A percentile compares a stretch with the other conserved stretches of the same genome.
Evolutionary conservation across 2,888 invertebrate genomes (phyloP).

Genomic region (Rotaria macrura): DNA sequence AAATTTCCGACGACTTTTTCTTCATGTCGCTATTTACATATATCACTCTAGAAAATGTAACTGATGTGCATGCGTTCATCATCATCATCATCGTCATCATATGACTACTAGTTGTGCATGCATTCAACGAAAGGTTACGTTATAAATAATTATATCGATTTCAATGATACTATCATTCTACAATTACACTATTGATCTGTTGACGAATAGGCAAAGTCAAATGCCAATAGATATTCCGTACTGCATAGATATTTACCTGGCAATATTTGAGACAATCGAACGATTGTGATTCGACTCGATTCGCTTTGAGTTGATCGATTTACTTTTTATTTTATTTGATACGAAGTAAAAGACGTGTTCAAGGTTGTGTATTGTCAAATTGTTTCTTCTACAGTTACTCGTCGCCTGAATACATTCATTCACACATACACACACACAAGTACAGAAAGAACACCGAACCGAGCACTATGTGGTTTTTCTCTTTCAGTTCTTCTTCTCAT

Average conservation of each 20-base stretch:
- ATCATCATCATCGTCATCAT: background rate
- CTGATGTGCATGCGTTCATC: too few relatives aligned
- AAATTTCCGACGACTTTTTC: background rate
- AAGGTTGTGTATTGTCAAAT: background rate
- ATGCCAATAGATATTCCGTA: background rate
- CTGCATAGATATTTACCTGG: background rate
- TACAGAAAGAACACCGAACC: background rate
- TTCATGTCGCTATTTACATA: background rate
- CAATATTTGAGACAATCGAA: background rate
- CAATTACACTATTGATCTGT: background rate
- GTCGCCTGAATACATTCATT: background rate
- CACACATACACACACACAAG: background rate
- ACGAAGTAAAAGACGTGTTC: background rate
- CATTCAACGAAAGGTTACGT: background rate
- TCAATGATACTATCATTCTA: background rate
- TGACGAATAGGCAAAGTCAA: background rate
- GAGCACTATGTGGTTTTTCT: background rate
- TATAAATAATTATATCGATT: background rate
- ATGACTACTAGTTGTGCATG: background rate
- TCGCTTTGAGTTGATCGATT: too few relatives aligned
- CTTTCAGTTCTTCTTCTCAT: background rate
- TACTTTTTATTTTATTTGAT: background rate
- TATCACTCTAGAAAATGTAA: background rate
- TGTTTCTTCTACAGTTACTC: background rate
- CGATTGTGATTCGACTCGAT: background rate